Percentiles rank a stretch among this genome's conserved stretches.
These are phyloP conservation scores for Catocala fraxini DNA, from an alignment of 2,888 invertebrate species.

Conservation along the genomic window DNA sequence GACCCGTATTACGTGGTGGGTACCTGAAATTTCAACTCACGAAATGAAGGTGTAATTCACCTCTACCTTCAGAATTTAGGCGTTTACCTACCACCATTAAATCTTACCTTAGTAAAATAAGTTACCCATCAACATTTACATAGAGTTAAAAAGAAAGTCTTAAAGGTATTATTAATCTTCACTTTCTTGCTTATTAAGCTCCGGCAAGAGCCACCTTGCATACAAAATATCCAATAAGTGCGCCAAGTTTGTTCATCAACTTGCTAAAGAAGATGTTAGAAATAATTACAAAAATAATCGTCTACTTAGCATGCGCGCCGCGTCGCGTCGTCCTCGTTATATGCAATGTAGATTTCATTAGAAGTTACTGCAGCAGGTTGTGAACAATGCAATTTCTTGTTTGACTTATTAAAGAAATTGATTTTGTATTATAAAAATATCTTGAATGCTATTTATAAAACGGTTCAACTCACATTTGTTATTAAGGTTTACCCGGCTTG, in stretches of 20 bases:
- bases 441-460: no score
- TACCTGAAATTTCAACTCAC: no score
- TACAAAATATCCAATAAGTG: slow-evolving; percentile 51
- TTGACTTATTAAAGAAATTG: no score
- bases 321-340: slow-evolving; percentile 31
- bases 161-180: slow-evolving; percentile 35
- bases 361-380: slow-evolving; percentile 4
- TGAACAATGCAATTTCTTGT: no score
- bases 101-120: slow-evolving; percentile 1
- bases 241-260: slow-evolving; percentile 49
- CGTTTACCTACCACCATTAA: neutral
- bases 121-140: slow-evolving; percentile 19
- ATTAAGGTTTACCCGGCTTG: no score
- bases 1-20: no score
- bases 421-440: no score
- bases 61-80: no score
- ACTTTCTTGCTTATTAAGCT: slow-evolving; percentile 42
- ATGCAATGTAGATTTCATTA: slow-evolving; percentile 54
- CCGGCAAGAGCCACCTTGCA: slow-evolving; percentile 44
- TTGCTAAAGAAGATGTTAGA: slow-evolving; percentile 50
- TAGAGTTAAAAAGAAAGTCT: slow-evolving; percentile 23
- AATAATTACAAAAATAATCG: slow-evolving; percentile 60
- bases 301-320: slow-evolving; percentile 50
- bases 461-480: no score
- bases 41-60: no score